Conservation (phyloP, 2,113 vertebrate species). For the Amazona guildingii region DNA sequence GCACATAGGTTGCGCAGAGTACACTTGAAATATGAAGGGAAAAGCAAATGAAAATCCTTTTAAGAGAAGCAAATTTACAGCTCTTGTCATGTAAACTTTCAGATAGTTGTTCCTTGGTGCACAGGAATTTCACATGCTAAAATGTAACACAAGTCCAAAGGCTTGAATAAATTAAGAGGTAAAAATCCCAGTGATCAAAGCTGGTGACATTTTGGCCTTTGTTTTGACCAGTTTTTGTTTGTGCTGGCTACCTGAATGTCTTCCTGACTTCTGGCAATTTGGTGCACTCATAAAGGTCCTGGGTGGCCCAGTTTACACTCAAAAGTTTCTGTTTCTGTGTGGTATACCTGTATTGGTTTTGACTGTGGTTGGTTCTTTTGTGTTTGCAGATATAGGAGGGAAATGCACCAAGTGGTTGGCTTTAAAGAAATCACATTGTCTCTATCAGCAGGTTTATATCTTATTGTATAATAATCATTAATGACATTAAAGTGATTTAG, state of each 20-base stretch:
- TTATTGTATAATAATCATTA: neutral
- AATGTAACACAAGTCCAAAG: neutral
- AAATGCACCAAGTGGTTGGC: neutral
- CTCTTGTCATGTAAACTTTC: neutral
- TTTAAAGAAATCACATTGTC: neutral
- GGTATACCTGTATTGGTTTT: neutral
- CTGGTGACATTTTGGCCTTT: neutral
- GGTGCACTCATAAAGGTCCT: neutral
- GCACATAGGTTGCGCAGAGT: rapidly evolving
- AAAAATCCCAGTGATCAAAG: neutral
- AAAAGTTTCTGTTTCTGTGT: neutral
- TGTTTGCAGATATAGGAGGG: neutral
- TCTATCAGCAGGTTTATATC: neutral
- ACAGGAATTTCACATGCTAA: neutral
- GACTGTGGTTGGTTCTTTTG: neutral
- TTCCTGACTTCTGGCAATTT: neutral
- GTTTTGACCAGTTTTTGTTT: neutral
- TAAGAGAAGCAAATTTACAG: too few species aligned
- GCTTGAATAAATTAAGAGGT: neutral
- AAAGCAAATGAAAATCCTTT: too few species aligned
- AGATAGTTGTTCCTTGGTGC: too few species aligned
- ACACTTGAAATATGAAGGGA: rapidly evolving
- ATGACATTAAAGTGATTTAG: neutral
- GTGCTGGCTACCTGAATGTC: neutral
- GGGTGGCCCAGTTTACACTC: neutral